Conservation (phyloP, 2,888 invertebrate genomes). For the Eulithis prunata region DNA sequence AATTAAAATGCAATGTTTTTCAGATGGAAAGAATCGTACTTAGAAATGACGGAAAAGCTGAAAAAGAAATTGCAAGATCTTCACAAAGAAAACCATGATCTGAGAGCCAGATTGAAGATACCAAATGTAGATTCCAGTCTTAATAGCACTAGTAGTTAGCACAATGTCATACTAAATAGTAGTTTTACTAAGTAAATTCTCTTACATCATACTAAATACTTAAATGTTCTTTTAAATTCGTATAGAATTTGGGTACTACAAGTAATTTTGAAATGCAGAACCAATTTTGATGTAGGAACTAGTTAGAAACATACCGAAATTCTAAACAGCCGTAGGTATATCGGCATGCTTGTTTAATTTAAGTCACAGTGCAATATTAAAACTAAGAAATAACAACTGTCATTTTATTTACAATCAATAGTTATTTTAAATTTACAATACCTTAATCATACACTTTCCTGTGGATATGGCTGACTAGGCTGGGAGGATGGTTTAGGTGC, state of each 20-base stretch:
- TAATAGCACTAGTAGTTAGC: conserved; percentile 56
- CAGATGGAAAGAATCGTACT: conserved; percentile 87
- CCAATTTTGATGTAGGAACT: too few relatives aligned
- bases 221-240: neutral
- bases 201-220: too few relatives aligned
- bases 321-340: neutral
- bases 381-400: conserved; percentile 42
- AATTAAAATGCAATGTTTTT: conserved; percentile 38
- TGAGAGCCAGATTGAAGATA: conserved; percentile 69
- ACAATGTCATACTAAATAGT: neutral
- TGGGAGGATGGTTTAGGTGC: too few relatives aligned
- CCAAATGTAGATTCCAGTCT: conserved; percentile 53
- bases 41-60: conserved; percentile 85
- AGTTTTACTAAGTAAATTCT: neutral
- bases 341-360: conserved; percentile 10
- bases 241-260: too few relatives aligned
- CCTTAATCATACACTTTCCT: conserved; percentile 2
- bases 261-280: too few relatives aligned
- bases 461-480: too few relatives aligned
- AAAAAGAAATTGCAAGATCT: conserved; percentile 84
- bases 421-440: conserved; percentile 16
- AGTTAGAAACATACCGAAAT: too few relatives aligned
- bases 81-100: conserved; percentile 79
- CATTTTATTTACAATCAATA: conserved; percentile 40
- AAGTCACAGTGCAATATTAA: conserved; percentile 63